A percentile compares a stretch with the other conserved stretches of the same genome.
phyloP scores from a whole-genome alignment of 2,113 vertebrate species.

The Dryoscopus gambensis region DNA sequence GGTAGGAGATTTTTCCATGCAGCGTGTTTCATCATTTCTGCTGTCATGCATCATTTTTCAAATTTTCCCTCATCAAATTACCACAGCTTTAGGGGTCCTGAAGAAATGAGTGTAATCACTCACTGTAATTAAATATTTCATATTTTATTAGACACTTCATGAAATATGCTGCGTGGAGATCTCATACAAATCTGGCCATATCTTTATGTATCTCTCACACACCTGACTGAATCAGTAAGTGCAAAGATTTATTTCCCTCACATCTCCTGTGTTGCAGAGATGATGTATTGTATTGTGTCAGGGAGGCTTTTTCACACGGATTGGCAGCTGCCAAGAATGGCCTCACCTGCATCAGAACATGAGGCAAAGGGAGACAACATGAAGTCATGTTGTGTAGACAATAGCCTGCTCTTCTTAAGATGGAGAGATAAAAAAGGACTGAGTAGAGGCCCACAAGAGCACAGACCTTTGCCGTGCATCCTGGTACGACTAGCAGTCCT shows the following conservation, averaged over 20 bases:
- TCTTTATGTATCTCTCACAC: background rate
- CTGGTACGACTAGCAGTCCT: background rate
- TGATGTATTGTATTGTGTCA: background rate
- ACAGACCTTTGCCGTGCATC: background rate
- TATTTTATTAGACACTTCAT: slow-evolving; percentile 14
- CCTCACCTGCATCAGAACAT: background rate
- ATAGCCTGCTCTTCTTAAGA: background rate
- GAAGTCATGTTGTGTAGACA: background rate
- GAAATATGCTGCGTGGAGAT: background rate
- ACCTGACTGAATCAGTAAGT: background rate
- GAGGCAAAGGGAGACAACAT: background rate
- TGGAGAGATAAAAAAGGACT: background rate
- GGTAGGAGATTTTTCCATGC: background rate
- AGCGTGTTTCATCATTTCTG: background rate
- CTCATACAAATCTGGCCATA: background rate
- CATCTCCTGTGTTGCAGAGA: background rate
- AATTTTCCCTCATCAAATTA: slow-evolving; percentile 11
- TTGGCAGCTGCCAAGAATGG: background rate
- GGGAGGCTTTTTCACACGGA: background rate
- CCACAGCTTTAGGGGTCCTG: background rate
- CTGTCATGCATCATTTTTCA: background rate
- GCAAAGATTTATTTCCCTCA: background rate
- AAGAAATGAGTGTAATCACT: slow-evolving; percentile 9
- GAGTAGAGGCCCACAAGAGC: background rate
- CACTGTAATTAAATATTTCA: slow-evolving; percentile 43